Percentiles rank a stretch among this genome's conserved stretches.
phyloP scores from a whole-genome alignment of 2,888 invertebrate genomes.

The Agriopis marginaria region DNA sequence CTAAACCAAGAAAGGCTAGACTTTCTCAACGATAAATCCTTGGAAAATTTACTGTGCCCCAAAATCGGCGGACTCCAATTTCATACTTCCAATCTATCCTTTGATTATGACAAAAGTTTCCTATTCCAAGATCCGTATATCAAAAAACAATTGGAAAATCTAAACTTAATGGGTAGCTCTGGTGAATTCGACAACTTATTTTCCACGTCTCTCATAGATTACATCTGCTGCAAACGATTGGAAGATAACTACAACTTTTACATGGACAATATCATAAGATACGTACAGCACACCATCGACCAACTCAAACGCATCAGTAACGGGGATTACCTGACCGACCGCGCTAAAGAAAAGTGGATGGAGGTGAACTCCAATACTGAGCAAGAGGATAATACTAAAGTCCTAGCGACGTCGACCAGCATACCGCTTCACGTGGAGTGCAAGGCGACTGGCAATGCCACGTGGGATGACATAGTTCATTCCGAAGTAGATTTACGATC shows the following conservation, averaged over 20 bases:
- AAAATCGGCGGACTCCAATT: constrained; percentile 69
- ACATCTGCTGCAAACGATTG: constrained; percentile 72
- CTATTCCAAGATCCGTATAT: constrained; percentile 66
- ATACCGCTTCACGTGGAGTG: constrained; percentile 68
- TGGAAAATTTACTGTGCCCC: constrained; percentile 67
- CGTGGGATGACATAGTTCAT: constrained; percentile 73
- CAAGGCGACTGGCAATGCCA: constrained; percentile 54
- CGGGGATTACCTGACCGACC: constrained; percentile 78
- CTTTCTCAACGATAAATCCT: constrained; percentile 60
- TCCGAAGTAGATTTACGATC: constrained; percentile 76
- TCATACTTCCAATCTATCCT: constrained; percentile 54
- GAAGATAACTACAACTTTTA: constrained; percentile 77
- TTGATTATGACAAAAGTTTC: constrained; percentile 62
- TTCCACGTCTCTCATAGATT: constrained; percentile 72
- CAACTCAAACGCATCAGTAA: constrained; percentile 81
- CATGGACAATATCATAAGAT: constrained; percentile 77
- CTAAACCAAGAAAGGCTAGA: constrained; percentile 72
- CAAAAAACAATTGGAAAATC: constrained; percentile 63
- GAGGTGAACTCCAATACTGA: constrained; percentile 54
- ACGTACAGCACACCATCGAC: constrained; percentile 76
- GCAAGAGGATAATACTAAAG: constrained; percentile 53
- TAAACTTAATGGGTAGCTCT: constrained; percentile 55
- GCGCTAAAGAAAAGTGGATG: constrained; percentile 76
- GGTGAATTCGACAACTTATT: constrained; percentile 57
- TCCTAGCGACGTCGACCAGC: constrained; percentile 66